A percentile compares a stretch with the other conserved stretches of the same genome.
Conservation (phyloP, 2,797 vertebrate species). For the Mareca penelope region DNA sequence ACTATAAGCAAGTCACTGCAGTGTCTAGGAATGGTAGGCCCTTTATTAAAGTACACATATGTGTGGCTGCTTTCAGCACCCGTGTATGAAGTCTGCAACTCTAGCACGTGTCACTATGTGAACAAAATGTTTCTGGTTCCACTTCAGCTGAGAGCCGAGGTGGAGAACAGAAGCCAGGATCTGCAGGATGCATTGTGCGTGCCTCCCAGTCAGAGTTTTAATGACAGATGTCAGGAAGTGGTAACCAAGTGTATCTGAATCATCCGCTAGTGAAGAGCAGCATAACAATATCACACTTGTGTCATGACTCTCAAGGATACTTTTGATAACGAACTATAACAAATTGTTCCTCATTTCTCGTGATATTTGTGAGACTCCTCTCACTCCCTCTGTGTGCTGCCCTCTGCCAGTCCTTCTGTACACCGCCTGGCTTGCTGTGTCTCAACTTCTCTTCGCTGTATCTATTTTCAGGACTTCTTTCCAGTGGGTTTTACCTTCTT, state of each 20-base stretch:
- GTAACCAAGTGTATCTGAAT: background rate
- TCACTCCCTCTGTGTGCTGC: background rate
- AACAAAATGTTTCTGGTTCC: slow-evolving; percentile 26
- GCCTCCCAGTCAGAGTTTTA: background rate
- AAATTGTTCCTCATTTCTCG: background rate
- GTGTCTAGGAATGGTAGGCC: background rate
- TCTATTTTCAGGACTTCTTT: background rate
- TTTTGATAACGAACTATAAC: background rate
- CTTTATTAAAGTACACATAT: background rate
- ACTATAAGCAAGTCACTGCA: background rate
- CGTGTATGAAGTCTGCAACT: background rate
- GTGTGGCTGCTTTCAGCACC: slow-evolving; percentile 20
- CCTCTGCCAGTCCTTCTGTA: background rate
- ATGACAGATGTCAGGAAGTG: slow-evolving; percentile 13
- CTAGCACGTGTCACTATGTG: background rate
- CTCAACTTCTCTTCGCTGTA: background rate
- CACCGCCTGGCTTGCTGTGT: background rate
- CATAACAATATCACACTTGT: background rate
- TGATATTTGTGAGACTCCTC: background rate
- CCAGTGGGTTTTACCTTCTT: background rate
- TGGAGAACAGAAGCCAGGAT: slow-evolving; percentile 1
- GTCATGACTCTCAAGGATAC: background rate
- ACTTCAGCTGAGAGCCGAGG: background rate
- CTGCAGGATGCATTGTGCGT: background rate
- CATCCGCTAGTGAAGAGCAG: background rate